Conservation (phyloP, 2,888 invertebrate species). For the Neoscelio sp. region DNA sequence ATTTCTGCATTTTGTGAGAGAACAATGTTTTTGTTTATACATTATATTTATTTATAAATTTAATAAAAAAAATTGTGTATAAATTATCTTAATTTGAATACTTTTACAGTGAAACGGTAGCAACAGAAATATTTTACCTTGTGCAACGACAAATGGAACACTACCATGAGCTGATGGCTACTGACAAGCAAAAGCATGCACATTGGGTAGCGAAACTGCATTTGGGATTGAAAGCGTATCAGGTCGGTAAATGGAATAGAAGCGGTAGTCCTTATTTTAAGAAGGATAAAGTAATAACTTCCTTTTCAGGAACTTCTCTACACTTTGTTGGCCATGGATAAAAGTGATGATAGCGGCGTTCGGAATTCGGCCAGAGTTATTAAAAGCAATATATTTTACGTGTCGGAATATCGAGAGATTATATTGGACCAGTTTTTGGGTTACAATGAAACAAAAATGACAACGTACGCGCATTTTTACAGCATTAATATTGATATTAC, state of each 20-base stretch:
- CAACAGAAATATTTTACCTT: conserved; percentile 95
- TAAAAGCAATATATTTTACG: conserved; percentile 96
- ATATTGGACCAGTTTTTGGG: conserved; percentile 91
- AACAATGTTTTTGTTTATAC: no score
- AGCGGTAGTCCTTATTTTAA: conserved; percentile 2
- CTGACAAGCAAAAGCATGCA: conserved; percentile 93
- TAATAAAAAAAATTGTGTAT: no score
- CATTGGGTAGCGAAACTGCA: conserved; percentile 95
- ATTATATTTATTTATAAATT: no score
- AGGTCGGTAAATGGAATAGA: conserved; percentile 78
- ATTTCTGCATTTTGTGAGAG: no score
- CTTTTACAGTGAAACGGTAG: conserved; percentile 94
- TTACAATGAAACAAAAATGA: conserved; percentile 94
- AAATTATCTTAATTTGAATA: no score
- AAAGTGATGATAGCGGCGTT: conserved; percentile 88
- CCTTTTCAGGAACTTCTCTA: conserved; percentile 90
- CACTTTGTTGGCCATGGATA: conserved; percentile 93
- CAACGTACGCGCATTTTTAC: conserved; percentile 86
- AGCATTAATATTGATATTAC: not conserved
- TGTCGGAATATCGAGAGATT: conserved; percentile 96
- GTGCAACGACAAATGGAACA: conserved; percentile 96
- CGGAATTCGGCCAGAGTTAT: conserved; percentile 93
- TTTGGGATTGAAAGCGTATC: conserved; percentile 90
- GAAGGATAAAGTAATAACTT: conserved; percentile 39
- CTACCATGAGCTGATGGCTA: conserved; percentile 92